Evolutionary conservation across 2,797 vertebrate species (phyloP), one percentile per base, ranked within the genome.

Genomic region (Telmatherina bonti): DNA sequence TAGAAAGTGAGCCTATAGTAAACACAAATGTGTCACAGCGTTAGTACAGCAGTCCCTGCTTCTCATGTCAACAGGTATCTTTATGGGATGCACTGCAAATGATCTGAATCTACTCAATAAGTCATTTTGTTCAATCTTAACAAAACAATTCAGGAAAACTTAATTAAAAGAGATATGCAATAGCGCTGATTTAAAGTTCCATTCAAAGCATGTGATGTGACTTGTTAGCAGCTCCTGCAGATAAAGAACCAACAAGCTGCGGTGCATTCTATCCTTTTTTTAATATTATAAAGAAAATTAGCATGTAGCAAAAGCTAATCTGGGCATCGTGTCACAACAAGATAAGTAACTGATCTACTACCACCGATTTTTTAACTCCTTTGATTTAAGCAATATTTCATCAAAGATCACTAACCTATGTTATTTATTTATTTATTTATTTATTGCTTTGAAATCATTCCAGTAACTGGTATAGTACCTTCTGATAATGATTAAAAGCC

Each of bases 1-100:
- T 70, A 96, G 81, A 83, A 88, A 94, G 91, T 96, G 96, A 59
- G 95, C 96, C 96, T 97, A 79, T 59, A 79, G 53, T 0, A 31
- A 30, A 22, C 45, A 49, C 6, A 45, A 22, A 49, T 49, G 41
- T 43, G 45, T 22, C 43, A 45, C 22, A 51, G 11, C 9, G 11
- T 22, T 27, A 53, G 29, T 29, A 9, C 15, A 18, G 53, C 29
- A 7, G 2, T n/a, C 43, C 20, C 43, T 9, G 1, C 20, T 10
- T 13, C n/a, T 56, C 18, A 22, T 26, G 16, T 2, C 5, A 9
- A 33, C 27, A 6, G 36, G 9, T 20, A 2, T 43, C n/a, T 18
- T 52, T 20, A 29, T 49, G 6, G 20, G 26, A 16, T 5, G 18
- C 26, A 15, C 6, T 55, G 18, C 15, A 22, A 60, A 27, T 7